Base-by-base conservation (phyloP, 2,113 vertebrate genomes). In the Chelonoidis abingdonii region DNA sequence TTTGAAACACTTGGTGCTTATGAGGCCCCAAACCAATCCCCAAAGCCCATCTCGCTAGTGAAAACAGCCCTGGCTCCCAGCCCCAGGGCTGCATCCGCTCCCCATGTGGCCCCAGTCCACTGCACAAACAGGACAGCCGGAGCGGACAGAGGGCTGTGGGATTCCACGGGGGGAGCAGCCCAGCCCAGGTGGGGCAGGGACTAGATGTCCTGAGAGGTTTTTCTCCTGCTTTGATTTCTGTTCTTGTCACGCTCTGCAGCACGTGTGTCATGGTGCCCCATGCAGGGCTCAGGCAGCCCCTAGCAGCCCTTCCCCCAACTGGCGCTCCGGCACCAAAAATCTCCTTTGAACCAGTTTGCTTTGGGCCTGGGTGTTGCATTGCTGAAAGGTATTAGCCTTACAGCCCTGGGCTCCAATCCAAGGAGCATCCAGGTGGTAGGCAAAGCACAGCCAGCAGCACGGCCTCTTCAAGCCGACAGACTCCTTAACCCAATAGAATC, bases 111-210 rank as follows among this genome's bases (percentile, higher is more conserved):
- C 57, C 57, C 12, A 59, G 29, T 4, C 27, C 5, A 5, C 27
- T 29, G 57, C 27, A 12, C 27, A 59, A 59, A 59, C 57, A 14
- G 25, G 27, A 11, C 27, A 3, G 53, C 53, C 8, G 8, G 53
- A 54, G 21, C 8, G 38, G 41, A 14, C 1, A 31, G 24, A 0
- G 31, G 10, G 19, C 25, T 25, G 8, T 5, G 59, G 17, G 17
- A 65, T 1, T 29, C 10, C 0, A 4, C 2, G 27, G 7, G n/a
- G 22, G 47, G 53, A 10, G 10, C n/a, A 56, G 80, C 16, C 25
- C 35, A 19, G 65, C 35, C 17, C 62, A 8, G 62, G 62, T 1
- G 11, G 35, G 62, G 13, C 62, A 65, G 62, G 31, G 29, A 31
- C 17, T 47, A 27, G 41, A 10, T 25, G 44, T 31, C 27, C 81